Evolutionary conservation across 2,797 vertebrate species (phyloP), one percentile per base, ranked within the genome.

Genomic region (Lemur catta): DNA sequence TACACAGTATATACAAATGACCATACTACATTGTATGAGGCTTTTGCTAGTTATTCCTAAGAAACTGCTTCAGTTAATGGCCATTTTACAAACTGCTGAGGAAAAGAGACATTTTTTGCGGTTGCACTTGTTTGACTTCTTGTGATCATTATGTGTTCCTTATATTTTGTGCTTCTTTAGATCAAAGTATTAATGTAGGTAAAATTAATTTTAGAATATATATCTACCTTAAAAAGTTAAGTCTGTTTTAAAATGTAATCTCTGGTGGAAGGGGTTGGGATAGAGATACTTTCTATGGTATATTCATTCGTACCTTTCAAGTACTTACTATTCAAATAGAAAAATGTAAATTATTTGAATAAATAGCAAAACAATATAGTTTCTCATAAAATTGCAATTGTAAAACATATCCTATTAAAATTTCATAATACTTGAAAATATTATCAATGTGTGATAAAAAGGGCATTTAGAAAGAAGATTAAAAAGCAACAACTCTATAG

Each of bases 311-410:
- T 76, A 22, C 8, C 35, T 94, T 86, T 55, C 15, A 92, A 79
- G 10, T 76, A 65, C 57, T 86, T 80, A 61, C 67, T 93, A 50
- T 80, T 91, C 30, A 69, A 72, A 8, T 88, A 57, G 41, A 13
- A 94, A 94, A 50, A 79, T 67, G 92, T 59, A 55, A 76, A 76
- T 43, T 65, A 69, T 84, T 63, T 87, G 71, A 75, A 78, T 76
- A 52, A 91, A 85, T 75, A 84, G 18, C 10, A 65, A 84, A 52
- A 26, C 46, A 85, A 33, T 57, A 35, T 48, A 52, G 79, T 71
- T 41, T 96, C 30, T 92, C 15, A 65, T 63, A 55, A 93, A 81
- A 84, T 9, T 69, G 89, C 12, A 93, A 80, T 43, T 55, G 7
- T 78, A 69, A 94, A 90, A 94, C 22, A 88, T 84, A 38, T 79